phyloP scores from a whole-genome alignment of 2,113 vertebrate species.

The Cervus canadensis region DNA sequence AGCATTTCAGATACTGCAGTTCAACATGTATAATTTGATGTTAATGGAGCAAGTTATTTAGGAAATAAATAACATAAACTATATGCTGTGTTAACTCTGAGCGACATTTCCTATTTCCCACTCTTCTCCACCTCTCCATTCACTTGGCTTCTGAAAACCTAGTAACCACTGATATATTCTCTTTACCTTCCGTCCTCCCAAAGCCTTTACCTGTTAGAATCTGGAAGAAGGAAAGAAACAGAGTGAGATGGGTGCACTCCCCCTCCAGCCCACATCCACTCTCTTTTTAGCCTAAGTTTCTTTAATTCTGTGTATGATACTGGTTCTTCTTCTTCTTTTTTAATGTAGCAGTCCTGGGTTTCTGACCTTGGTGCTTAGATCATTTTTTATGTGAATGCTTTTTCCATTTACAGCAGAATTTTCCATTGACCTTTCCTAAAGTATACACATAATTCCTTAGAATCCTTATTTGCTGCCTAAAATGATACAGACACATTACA shows the following conservation, averaged over 20 bases:
- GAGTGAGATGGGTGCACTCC: not conserved
- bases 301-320: not conserved
- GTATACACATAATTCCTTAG: not conserved
- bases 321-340: not conserved
- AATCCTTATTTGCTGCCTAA: not conserved
- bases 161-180: not conserved
- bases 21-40: slow-evolving; percentile 6
- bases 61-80: slow-evolving; percentile 1
- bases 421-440: not conserved
- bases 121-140: not conserved
- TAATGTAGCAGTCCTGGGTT: not conserved
- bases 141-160: not conserved
- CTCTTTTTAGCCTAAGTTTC: not conserved
- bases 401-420: not conserved
- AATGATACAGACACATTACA: not conserved
- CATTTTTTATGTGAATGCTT: not conserved
- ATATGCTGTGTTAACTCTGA: not conserved
- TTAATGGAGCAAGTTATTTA: not conserved
- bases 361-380: not conserved
- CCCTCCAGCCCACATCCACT: too few relatives aligned
- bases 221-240: not conserved
- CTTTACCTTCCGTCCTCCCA: not conserved
- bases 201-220: not conserved
- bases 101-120: not conserved
- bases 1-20: not conserved